Conservation (phyloP, 2,113 vertebrate genomes). For the Sclerurus mexicanus region DNA sequence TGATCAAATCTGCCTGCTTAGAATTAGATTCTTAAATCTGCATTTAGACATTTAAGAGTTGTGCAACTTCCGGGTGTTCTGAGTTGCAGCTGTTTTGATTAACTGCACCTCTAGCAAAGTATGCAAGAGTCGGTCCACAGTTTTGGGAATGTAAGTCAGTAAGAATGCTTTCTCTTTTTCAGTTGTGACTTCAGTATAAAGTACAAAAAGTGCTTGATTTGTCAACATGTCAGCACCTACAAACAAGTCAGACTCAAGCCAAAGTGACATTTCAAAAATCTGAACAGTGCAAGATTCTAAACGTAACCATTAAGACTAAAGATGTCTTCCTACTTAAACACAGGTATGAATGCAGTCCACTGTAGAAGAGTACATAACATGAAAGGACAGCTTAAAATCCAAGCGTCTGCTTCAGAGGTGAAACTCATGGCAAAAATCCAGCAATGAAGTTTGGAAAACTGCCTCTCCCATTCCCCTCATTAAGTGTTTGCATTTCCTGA, state of each 20-base stretch:
- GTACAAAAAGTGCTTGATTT: neutral
- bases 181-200: neutral
- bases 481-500: neutral
- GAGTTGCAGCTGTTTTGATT: neutral
- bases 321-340: neutral
- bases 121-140: neutral
- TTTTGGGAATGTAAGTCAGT: neutral
- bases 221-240: neutral
- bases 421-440: neutral
- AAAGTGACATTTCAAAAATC: neutral
- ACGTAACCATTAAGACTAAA: neutral
- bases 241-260: neutral
- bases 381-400: neutral
- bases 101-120: neutral
- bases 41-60: neutral
- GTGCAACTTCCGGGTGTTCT: neutral
- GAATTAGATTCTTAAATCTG: slow-evolving; percentile 27
- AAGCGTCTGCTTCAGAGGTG: neutral
- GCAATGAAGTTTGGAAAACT: neutral
- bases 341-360: neutral
- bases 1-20: slow-evolving; percentile 30
- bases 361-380: neutral
- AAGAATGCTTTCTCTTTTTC: neutral
- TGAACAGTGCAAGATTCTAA: neutral
- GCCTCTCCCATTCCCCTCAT: neutral